Evolutionary conservation across 2,888 invertebrate genomes (phyloP).

Genomic region (Metopia argyrocephala): DNA sequence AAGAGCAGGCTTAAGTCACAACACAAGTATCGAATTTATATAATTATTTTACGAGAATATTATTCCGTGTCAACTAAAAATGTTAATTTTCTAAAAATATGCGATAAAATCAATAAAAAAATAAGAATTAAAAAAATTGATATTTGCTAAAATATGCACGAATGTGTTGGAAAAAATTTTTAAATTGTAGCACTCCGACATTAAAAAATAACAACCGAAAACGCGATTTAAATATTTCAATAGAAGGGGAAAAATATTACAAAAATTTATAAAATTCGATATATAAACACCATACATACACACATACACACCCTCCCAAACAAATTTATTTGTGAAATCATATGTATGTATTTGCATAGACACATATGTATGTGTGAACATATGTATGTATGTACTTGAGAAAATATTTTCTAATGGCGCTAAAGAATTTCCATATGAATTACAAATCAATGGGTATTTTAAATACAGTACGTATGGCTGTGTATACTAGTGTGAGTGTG

Average conservation of each 20-base stretch:
- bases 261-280: constrained; percentile 60
- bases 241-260: constrained; percentile 3
- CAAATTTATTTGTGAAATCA: background rate
- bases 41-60: too few species aligned
- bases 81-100: too few species aligned
- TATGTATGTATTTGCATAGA: background rate
- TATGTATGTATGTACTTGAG: constrained; percentile 16
- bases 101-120: too few species aligned
- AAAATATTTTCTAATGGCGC: constrained; percentile 64
- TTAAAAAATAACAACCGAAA: background rate
- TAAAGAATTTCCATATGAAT: constrained; percentile 57
- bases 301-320: background rate
- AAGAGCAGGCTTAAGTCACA: too few species aligned
- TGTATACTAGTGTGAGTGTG: background rate
- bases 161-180: constrained; percentile 47
- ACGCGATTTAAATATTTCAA: background rate
- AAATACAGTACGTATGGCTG: constrained; percentile 1
- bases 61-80: too few species aligned
- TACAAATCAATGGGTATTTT: background rate
- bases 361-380: constrained; percentile 15
- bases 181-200: constrained; percentile 44
- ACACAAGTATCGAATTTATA: too few species aligned
- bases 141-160: constrained; percentile 44
- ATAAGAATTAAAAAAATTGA: too few species aligned
- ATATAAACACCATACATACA: constrained; percentile 26